Evolutionary conservation across 2,113 vertebrate species (phyloP).

Genomic region (Onychostoma macrolepis): DNA sequence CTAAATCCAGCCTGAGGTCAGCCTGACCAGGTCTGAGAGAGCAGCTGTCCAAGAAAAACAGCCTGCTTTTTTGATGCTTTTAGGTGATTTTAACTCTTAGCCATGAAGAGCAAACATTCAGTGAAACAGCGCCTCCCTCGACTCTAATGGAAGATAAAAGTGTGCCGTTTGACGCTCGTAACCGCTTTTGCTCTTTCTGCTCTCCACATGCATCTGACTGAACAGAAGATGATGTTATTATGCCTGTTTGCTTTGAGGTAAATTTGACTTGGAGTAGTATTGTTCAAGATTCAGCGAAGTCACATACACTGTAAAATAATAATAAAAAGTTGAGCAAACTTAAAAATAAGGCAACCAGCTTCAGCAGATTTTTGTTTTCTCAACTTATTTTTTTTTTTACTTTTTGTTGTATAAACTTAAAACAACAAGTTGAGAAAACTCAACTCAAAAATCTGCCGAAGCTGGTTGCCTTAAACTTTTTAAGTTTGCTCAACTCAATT

Average conservation of each 20-base stretch:
- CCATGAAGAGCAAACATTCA: constrained; percentile 1
- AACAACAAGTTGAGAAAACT: too few species aligned
- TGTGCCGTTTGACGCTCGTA: neutral
- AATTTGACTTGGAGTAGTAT: neutral
- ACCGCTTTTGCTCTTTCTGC: neutral
- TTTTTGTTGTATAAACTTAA: too few species aligned
- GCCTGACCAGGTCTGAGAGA: too few species aligned
- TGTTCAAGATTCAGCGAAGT: neutral
- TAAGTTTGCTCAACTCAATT: too few species aligned
- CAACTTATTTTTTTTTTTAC: too few species aligned
- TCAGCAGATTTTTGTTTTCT: too few species aligned
- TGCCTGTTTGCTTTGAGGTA: neutral
- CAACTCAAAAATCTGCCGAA: too few species aligned
- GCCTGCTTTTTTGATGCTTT: neutral
- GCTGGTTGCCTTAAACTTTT: too few species aligned
- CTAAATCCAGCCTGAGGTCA: neutral
- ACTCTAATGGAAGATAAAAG: neutral
- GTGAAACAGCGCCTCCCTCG: neutral
- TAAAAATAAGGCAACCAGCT: too few species aligned
- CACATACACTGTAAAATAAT: neutral
- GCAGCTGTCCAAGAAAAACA: too few species aligned
- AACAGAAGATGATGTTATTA: neutral
- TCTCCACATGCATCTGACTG: neutral
- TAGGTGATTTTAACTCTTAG: neutral
- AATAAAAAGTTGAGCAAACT: too few species aligned